These are phyloP conservation scores for Etheostoma perlongum DNA, from an alignment of 2,797 vertebrate species.

Conservation along the genomic window DNA sequence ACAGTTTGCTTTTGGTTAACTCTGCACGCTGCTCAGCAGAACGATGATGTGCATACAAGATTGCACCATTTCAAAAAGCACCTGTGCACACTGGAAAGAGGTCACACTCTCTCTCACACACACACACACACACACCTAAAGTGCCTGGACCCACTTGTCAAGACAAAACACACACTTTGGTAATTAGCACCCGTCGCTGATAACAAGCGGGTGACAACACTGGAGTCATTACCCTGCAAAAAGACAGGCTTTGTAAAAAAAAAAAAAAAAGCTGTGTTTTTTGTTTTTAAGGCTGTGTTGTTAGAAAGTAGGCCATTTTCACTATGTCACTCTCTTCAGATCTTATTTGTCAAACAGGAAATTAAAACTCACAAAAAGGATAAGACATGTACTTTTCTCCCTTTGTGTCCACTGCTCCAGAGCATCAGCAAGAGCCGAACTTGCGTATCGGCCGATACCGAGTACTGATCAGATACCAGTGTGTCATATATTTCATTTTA, in stretches of 20 bases:
- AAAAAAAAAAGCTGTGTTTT: background rate
- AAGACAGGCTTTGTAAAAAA: conserved; percentile 26
- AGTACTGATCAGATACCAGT: too few species aligned
- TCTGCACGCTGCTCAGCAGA: background rate
- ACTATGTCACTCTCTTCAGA: background rate
- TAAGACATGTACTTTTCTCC: background rate
- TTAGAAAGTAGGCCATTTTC: conserved; percentile 4
- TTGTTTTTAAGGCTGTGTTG: background rate
- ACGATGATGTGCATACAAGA: background rate
- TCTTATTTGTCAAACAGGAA: background rate
- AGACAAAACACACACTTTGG: background rate
- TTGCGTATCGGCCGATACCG: too few species aligned
- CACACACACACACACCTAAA: background rate
- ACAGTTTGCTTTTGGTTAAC: background rate
- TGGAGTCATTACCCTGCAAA: background rate
- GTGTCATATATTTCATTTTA: too few species aligned
- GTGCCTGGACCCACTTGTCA: background rate
- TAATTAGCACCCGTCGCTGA: background rate
- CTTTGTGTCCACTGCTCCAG: background rate
- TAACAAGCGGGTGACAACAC: background rate
- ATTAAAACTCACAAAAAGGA: too few species aligned
- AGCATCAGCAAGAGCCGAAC: too few species aligned
- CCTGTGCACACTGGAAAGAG: conserved; percentile 22
- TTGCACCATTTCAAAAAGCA: conserved; percentile 29
- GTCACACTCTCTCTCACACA: conserved; percentile 25